These are phyloP conservation scores for Limosa lapponica DNA, from an alignment of 2,797 vertebrate species.

Conservation along the genomic window DNA sequence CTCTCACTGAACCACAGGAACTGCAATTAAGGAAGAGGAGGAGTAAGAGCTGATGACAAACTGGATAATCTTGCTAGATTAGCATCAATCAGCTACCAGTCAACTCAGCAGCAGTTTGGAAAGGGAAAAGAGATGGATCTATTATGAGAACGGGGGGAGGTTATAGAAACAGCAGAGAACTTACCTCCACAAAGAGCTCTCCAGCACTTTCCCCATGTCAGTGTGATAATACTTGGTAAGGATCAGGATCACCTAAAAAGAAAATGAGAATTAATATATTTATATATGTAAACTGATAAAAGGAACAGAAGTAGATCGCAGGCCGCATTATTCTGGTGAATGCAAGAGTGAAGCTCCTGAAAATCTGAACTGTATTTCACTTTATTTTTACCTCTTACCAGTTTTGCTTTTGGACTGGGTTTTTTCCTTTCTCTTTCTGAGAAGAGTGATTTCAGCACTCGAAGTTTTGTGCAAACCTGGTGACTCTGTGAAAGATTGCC, in stretches of 20 bases:
- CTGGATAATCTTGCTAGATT: background rate
- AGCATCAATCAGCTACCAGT: background rate
- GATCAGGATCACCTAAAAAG: conserved; percentile 93
- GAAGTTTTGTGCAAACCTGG: background rate
- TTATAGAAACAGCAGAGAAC: background rate
- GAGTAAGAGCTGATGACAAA: background rate
- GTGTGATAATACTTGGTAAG: conserved; percentile 98
- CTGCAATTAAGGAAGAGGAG: background rate
- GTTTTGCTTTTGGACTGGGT: background rate
- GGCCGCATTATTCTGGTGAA: background rate
- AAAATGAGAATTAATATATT: conserved; percentile 14
- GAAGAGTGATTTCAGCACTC: background rate
- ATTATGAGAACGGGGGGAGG: fast-evolving
- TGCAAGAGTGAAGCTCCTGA: fast-evolving
- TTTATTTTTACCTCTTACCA: background rate
- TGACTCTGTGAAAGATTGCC: background rate
- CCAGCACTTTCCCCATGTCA: conserved; percentile 95
- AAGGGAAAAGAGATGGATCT: background rate
- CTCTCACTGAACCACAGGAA: background rate
- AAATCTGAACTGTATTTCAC: background rate
- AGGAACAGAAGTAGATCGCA: background rate
- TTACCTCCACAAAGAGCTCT: conserved; percentile 98
- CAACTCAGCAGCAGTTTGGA: background rate
- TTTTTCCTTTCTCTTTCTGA: background rate
- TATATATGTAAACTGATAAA: background rate